Conservation (phyloP, 2,888 invertebrate species). For the Coecobrya sp. region DNA sequence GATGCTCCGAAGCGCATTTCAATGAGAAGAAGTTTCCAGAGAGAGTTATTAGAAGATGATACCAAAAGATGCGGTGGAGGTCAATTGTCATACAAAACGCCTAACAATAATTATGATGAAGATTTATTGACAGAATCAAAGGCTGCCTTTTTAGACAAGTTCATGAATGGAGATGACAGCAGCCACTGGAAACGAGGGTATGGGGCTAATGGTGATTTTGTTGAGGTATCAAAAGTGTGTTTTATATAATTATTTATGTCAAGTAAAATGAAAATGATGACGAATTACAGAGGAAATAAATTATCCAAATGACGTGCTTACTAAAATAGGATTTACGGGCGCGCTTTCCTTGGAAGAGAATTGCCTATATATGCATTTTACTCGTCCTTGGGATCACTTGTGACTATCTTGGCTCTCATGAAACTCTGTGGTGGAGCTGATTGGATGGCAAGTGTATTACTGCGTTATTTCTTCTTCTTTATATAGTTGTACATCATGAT, state of each 20-base stretch:
- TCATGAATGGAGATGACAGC: neutral
- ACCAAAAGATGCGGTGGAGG: neutral
- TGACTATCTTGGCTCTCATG: slow-evolving; percentile 62
- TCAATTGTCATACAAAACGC: neutral
- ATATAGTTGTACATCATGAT: neutral
- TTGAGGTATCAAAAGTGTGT: neutral
- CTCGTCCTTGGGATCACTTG: slow-evolving; percentile 61
- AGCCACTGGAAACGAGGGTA: slow-evolving; percentile 11
- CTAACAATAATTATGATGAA: neutral
- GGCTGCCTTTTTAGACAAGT: neutral
- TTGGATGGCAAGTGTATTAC: slow-evolving; percentile 60
- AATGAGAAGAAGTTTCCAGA: neutral
- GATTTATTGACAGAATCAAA: neutral
- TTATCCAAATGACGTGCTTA: neutral
- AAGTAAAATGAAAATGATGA: neutral
- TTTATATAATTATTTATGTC: neutral
- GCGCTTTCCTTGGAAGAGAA: slow-evolving; percentile 65
- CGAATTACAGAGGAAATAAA: neutral
- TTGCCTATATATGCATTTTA: slow-evolving; percentile 42
- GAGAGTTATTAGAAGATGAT: neutral
- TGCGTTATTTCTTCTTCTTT: too few relatives aligned
- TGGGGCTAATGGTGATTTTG: neutral
- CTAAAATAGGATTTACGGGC: slow-evolving; percentile 16
- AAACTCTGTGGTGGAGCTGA: slow-evolving; percentile 55
- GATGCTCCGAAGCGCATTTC: neutral